Base-by-base conservation (phyloP, 2,113 vertebrate species). In the Amphilophus citrinellus region DNA sequence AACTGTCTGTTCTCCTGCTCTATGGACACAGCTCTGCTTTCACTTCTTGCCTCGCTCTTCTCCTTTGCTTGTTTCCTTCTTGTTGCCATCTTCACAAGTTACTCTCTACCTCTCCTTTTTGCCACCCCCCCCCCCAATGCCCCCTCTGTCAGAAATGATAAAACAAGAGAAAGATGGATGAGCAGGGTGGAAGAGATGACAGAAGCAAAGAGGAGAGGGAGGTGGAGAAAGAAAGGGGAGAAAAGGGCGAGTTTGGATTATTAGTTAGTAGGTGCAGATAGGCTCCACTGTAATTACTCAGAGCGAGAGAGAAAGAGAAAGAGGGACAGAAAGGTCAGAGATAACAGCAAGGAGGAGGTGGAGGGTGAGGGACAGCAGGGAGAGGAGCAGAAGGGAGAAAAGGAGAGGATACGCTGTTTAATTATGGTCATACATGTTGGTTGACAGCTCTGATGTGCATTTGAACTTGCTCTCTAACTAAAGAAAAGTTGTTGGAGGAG, bases 191-290 rank as follows among this genome's bases (percentile, higher is more conserved):
- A 77, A 79, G 82, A 80, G 82, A 87, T 87, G 88, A 88, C 81
- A 90, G 73, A 76, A 56, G 88, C 35, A 71, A 71, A 20, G 65
- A 24, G 39, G 32, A 76, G 53, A n/a, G 53, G 20, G 65, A 85
- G 50, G 83, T 35, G 32, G 81, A 75, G 53, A 71, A 58, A 62
- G 58, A 61, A 24, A 2, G 35, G 6, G 42, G 73, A 22, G 77
- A 85, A 83, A 85, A 78, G 87, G 85, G 91, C 65, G 37, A 82
- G 89, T 75, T 80, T 13, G 73, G 89, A 85, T 93, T 92, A 92
- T 94, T 92, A 91, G 92, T 85, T 88, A 88, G 88, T 91, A 94
- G 89, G 92, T 95, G 93, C 93, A 95, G 95, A 94, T 92, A 94
- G 84, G 87, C 84, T n/a, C 24, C 13, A 83, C 66, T 91, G 90